Base-by-base conservation (phyloP, 2,113 vertebrate species). In the Peromyscus leucopus region DNA sequence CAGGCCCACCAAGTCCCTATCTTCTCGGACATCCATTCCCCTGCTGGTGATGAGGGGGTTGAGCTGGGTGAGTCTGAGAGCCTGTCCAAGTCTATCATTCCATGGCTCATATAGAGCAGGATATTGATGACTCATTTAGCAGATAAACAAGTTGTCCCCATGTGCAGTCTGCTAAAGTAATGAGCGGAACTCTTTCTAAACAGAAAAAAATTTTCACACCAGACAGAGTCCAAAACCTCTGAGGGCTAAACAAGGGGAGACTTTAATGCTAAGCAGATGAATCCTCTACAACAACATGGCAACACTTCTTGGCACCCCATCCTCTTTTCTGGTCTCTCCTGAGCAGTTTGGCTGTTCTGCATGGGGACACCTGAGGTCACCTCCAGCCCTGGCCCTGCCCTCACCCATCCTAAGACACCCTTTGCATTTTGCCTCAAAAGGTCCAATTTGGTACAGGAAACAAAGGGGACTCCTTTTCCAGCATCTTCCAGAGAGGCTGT, bases 221-320 rank as follows among this genome's bases (percentile, higher is more conserved):
- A 98, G 93, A 48, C 97, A 98, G 93, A 97, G 93, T 98, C 98
- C 98, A 98, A 98, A 99, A 98, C 98, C 97, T 97, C 96, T 94
- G 98, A 98, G 98, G 98, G 98, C 98, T 99, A 98, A 98, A 97
- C 97, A 98, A 98, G 98, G 98, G 97, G 97, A 98, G 97, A 97
- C 95, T 97, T 98, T 98, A 98, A 98, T 98, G 98, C 98, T 98
- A 98, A 98, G 98, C 98, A 98, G 98, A 98, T 98, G 96, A 98
- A 93, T 98, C 97, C 90, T 98, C 98, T 98, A 97, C 97, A 98
- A 98, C 98, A 98, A 98, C 96, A 99, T 98, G 98, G 98, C 98
- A 98, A 99, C 98, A 98, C 98, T 98, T 98, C 98, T 95, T 98
- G 98, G 98, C 98, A 96, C 82, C 91, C 85, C 85, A 96, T 90